Evolutionary conservation across 1,140 invertebrate species (phyloP).

Genomic region (Caenorhabditis brenneri): DNA sequence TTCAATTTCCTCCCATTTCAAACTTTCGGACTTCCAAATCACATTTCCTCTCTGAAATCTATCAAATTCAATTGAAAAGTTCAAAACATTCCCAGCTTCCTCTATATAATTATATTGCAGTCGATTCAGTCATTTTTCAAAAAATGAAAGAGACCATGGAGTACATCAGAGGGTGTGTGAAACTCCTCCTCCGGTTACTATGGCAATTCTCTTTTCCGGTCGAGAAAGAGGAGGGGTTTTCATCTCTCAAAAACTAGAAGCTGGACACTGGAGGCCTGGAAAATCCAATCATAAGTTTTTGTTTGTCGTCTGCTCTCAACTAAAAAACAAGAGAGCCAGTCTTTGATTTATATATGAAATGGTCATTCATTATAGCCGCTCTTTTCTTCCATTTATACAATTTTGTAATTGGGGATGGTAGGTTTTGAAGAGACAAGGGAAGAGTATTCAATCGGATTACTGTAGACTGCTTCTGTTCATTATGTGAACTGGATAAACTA

Average conservation of each 20-base stretch:
- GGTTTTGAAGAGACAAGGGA: not conserved
- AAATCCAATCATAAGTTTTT: conserved; percentile 19
- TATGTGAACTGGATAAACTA: conserved; percentile 14
- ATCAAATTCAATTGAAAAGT: too few relatives aligned
- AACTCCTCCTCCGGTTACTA: conserved; percentile 1
- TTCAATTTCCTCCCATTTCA: too few relatives aligned
- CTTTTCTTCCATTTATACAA: not conserved
- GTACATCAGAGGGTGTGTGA: not conserved
- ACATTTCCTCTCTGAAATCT: too few relatives aligned
- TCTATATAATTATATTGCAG: too few relatives aligned
- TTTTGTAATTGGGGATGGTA: not conserved
- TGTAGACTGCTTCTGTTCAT: conserved; percentile 18
- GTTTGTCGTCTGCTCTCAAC: not conserved
- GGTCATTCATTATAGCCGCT: not conserved
- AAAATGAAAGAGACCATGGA: too few relatives aligned
- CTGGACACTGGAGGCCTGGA: not conserved
- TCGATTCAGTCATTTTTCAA: too few relatives aligned
- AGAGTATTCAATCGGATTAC: not conserved
- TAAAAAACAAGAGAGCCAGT: not conserved
- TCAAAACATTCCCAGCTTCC: too few relatives aligned
- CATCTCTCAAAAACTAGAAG: not conserved
- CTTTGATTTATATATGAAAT: conserved; percentile 14
- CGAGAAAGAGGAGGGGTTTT: not conserved
- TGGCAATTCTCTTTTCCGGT: conserved; percentile 15
- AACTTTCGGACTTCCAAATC: too few relatives aligned